phyloP scores from a whole-genome alignment of 2,113 vertebrate genomes.

The Heptranchias perlo region DNA sequence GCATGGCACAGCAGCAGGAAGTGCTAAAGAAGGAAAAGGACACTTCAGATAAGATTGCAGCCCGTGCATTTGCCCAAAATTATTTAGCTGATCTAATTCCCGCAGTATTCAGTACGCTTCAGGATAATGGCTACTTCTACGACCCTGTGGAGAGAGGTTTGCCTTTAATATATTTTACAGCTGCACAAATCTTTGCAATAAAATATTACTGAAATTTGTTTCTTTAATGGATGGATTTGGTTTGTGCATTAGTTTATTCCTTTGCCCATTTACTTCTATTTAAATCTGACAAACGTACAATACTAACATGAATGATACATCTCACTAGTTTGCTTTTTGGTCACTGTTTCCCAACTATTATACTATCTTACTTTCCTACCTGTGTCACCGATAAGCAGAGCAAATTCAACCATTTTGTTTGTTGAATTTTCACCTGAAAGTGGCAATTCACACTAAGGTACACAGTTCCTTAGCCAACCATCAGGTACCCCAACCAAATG shows the following conservation, averaged over 20 bases:
- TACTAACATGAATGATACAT: no score
- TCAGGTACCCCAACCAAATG: background rate
- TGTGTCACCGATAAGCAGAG: no score
- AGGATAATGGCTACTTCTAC: slow-evolving; percentile 77
- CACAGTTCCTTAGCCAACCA: background rate
- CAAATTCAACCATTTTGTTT: no score
- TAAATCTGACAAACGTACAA: no score
- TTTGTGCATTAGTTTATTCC: background rate
- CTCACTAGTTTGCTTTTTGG: no score
- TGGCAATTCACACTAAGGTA: background rate
- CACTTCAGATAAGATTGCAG: slow-evolving; percentile 73
- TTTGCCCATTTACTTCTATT: background rate
- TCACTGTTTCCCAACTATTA: no score
- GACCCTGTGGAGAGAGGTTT: slow-evolving; percentile 78
- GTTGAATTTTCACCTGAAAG: background rate
- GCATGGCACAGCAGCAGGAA: slow-evolving; percentile 66
- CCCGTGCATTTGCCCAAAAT: slow-evolving; percentile 64
- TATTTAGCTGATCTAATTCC: slow-evolving; percentile 80
- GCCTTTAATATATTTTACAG: slow-evolving; percentile 36
- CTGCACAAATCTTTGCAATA: background rate
- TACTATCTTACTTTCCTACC: no score
- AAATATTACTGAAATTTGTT: background rate
- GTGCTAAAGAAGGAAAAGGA: slow-evolving; percentile 64
- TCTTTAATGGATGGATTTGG: background rate
- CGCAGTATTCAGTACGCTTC: slow-evolving; percentile 67